Conservation (phyloP, 2,113 vertebrate species). For the Anarrhichthys ocellatus region DNA sequence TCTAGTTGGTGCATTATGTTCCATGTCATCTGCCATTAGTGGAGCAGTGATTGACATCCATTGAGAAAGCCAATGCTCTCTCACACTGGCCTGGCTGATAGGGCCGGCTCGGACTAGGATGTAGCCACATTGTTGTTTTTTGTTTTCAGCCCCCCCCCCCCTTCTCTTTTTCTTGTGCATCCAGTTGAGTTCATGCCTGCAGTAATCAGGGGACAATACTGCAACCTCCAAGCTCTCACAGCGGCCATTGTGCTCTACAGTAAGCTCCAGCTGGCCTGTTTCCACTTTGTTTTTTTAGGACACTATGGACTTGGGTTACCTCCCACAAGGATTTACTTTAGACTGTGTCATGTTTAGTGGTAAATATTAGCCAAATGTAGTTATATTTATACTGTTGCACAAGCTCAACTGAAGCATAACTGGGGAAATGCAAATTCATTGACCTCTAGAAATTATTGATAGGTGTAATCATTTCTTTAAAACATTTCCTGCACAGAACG, state of each 20-base stretch:
- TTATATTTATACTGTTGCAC: not conserved
- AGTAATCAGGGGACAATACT: conserved; percentile 70
- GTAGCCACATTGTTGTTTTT: conserved; percentile 72
- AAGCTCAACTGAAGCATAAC: not conserved
- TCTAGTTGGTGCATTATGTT: conserved; percentile 91
- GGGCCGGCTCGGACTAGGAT: conserved; percentile 68
- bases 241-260: conserved; percentile 35
- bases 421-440: not conserved
- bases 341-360: not conserved
- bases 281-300: conserved; percentile 60
- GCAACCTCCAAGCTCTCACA: conserved; percentile 42
- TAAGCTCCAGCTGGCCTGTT: conserved; percentile 78
- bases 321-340: conserved; percentile 5
- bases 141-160: conserved; percentile 44
- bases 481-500: too few species aligned
- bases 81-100: conserved; percentile 77
- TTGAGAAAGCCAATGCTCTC: conserved; percentile 83
- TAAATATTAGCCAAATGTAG: not conserved
- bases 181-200: conserved; percentile 86
- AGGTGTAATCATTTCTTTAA: not conserved
- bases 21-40: conserved; percentile 92
- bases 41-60: conserved; percentile 86
- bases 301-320: conserved; percentile 25
- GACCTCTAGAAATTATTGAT: not conserved
- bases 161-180: conserved; percentile 83